phyloP scores from a whole-genome alignment of 1,140 invertebrate species.

The Zelostemma sp. region DNA sequence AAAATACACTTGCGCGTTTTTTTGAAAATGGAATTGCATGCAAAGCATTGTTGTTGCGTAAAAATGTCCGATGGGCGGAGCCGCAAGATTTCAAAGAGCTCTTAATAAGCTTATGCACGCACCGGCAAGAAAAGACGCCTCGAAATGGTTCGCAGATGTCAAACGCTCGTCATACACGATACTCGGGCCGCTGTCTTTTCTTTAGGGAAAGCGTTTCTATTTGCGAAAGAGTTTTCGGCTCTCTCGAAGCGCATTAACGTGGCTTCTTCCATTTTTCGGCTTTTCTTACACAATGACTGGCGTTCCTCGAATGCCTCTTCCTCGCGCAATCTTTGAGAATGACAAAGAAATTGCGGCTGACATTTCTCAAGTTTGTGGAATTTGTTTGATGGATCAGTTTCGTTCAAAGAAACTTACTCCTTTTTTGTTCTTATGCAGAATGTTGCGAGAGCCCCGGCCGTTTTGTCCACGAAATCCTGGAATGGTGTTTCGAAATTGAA shows the following conservation, averaged over 20 bases:
- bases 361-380: slow-evolving; percentile 33
- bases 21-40: too few relatives aligned
- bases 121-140: slow-evolving; percentile 56
- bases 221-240: slow-evolving; percentile 64
- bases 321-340: slow-evolving; percentile 38
- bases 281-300: slow-evolving; percentile 46
- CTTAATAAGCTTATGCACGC: slow-evolving; percentile 70
- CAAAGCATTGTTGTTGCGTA: too few relatives aligned
- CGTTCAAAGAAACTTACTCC: slow-evolving; percentile 34
- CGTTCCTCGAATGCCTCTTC: slow-evolving; percentile 20
- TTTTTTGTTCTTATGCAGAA: slow-evolving; percentile 42
- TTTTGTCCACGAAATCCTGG: neutral
- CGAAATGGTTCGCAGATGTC: slow-evolving; percentile 58
- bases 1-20: too few relatives aligned
- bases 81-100: neutral
- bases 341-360: slow-evolving; percentile 38
- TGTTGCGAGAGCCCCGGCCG: slow-evolving; percentile 19
- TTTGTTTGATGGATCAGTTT: slow-evolving; percentile 49
- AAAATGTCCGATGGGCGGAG: too few relatives aligned
- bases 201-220: slow-evolving; percentile 53
- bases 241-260: slow-evolving; percentile 44
- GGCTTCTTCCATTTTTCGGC: slow-evolving; percentile 42
- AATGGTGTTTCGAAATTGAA: neutral
- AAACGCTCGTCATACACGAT: slow-evolving; percentile 66
- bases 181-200: slow-evolving; percentile 39